Percentiles rank a stretch among this genome's conserved stretches.
Evolutionary conservation across 2,797 vertebrate genomes (phyloP).

Genomic region (Girardinus metallicus): DNA sequence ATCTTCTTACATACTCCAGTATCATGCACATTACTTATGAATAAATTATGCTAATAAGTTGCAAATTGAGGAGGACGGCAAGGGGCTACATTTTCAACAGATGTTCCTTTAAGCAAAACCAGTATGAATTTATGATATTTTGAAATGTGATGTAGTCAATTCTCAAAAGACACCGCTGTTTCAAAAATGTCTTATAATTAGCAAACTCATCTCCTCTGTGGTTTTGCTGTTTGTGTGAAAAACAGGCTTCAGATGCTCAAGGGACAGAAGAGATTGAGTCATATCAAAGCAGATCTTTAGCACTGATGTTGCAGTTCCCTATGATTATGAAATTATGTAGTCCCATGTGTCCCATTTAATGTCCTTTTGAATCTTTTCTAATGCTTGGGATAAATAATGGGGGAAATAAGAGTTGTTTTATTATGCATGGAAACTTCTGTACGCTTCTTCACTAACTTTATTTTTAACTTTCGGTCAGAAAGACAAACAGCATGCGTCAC

Average conservation of each 20-base stretch:
- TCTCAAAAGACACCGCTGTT: constrained; percentile 41
- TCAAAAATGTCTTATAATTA: constrained; percentile 59
- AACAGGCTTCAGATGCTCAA: constrained; percentile 42
- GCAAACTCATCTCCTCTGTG: constrained; percentile 34
- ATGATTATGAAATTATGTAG: constrained; percentile 8
- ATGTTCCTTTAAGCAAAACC: constrained; percentile 34
- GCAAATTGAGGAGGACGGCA: constrained; percentile 1
- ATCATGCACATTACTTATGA: neutral
- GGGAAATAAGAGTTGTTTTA: neutral
- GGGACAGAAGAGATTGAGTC: constrained; percentile 29
- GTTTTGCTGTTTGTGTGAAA: constrained; percentile 58
- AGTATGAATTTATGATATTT: constrained; percentile 40
- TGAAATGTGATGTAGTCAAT: constrained; percentile 29
- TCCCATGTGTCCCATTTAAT: constrained; percentile 1
- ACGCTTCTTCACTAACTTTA: too few species aligned
- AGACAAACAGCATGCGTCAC: neutral
- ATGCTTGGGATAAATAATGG: neutral
- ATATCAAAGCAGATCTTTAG: constrained; percentile 43
- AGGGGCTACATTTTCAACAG: constrained; percentile 17
- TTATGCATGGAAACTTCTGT: neutral
- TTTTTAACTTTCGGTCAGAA: neutral
- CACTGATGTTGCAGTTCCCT: constrained; percentile 19
- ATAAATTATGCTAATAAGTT: constrained; percentile 12
- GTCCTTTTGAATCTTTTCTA: neutral
- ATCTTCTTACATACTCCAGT: neutral